These are phyloP conservation scores for Drosophila buzzatii DNA, from an alignment of 2,888 invertebrate genomes.

Conservation along the genomic window DNA sequence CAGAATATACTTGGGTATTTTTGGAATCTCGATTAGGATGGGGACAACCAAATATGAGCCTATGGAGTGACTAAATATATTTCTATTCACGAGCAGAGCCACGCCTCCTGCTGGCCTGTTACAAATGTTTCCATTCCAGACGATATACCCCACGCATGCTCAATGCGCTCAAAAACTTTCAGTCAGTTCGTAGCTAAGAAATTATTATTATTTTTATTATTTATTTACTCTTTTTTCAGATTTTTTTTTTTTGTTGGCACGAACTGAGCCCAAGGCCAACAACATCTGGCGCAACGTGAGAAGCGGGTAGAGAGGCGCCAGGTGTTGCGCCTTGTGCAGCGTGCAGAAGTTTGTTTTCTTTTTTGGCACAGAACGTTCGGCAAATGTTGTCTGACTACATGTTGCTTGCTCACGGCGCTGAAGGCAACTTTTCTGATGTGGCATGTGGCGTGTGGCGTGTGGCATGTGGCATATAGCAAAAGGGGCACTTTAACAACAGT, in stretches of 20 bases:
- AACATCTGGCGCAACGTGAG: constrained; percentile 6
- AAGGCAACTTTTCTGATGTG: constrained; percentile 28
- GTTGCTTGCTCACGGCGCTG: constrained; percentile 42
- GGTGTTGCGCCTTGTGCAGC: constrained; percentile 26
- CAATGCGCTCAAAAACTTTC: neutral
- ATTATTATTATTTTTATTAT: constrained; percentile 2
- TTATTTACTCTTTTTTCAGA: neutral
- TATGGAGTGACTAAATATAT: too few relatives aligned
- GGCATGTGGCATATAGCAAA: constrained; percentile 4
- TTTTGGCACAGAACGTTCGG: constrained; percentile 22
- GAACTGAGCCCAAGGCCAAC: constrained; percentile 30
- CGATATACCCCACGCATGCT: neutral
- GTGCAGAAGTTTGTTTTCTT: constrained; percentile 4
- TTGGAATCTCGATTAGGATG: too few relatives aligned
- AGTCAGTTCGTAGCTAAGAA: constrained; percentile 24
- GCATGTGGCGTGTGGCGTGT: constrained; percentile 11
- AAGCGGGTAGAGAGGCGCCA: neutral
- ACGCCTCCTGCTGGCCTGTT: neutral
- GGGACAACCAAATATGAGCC: too few relatives aligned
- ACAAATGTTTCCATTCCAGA: accelerated
- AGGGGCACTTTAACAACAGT: constrained; percentile 12
- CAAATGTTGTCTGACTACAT: constrained; percentile 27
- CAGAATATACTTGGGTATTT: neutral
- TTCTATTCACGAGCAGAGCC: too few relatives aligned
- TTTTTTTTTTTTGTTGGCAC: constrained; percentile 9